phyloP scores from a whole-genome alignment of 2,888 invertebrate species.

The Galerucella pusilla region DNA sequence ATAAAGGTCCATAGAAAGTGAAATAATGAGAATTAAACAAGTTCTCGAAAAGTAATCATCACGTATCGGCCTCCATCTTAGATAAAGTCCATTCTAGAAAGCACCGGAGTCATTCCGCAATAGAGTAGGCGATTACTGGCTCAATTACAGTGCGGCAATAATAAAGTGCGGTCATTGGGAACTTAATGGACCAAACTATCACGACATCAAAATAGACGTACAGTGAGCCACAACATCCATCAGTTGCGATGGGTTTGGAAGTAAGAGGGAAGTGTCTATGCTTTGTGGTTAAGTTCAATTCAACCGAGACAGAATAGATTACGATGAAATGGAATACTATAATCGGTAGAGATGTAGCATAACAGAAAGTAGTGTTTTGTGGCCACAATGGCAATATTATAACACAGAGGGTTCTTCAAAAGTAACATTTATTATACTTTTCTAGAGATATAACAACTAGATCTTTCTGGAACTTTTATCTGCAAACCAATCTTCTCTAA shows the following conservation, averaged over 20 bases:
- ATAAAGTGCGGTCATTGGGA: slow-evolving; percentile 63
- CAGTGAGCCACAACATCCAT: slow-evolving; percentile 19
- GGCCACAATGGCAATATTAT: neutral
- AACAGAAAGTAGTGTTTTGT: slow-evolving; percentile 2
- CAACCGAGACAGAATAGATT: neutral
- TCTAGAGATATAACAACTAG: too few species aligned
- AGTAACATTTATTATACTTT: too few species aligned
- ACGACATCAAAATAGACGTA: slow-evolving; percentile 56
- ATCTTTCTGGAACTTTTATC: too few species aligned
- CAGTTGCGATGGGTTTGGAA: slow-evolving; percentile 15
- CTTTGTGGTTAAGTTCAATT: slow-evolving; percentile 10
- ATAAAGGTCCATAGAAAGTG: neutral
- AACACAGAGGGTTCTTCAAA: neutral
- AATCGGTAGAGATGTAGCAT: slow-evolving; percentile 1
- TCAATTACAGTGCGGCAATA: slow-evolving; percentile 62
- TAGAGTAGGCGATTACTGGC: slow-evolving; percentile 60
- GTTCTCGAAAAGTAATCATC: slow-evolving; percentile 45
- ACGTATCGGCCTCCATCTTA: slow-evolving; percentile 45
- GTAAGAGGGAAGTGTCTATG: slow-evolving; percentile 17
- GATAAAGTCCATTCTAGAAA: slow-evolving; percentile 46
- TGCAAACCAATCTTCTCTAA: too few species aligned
- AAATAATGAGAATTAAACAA: slow-evolving; percentile 34
- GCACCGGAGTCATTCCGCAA: slow-evolving; percentile 48
- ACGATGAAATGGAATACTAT: slow-evolving; percentile 5
- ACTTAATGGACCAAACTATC: slow-evolving; percentile 62